Base-by-base conservation (phyloP, 2,888 invertebrate species). In the Polyploca ridens region DNA sequence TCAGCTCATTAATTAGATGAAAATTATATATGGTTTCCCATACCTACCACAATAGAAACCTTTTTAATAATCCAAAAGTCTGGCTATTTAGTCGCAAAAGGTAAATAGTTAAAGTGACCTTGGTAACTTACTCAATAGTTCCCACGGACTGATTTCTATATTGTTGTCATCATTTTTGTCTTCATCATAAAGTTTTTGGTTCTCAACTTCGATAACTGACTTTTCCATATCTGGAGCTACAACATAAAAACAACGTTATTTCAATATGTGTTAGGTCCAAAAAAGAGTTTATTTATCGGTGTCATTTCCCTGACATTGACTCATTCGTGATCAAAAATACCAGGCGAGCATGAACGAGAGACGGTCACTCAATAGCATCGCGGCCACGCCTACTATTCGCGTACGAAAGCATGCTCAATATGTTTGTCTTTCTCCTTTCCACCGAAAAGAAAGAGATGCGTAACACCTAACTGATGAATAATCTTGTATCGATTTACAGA, bases 81-180 rank as follows among this genome's bases (percentile, higher is more conserved):
- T 10, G 14, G 14, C 3, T 14, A 14, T 44, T 44, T 14, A n/a
- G n/a, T 46, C 1, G 7, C 13, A 14, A 44, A 14, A 14, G 13
- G 4, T 44, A 44, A 14, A 7, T 14, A 44, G 14, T 10, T 46
- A 3, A 46, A 46, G 5, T 10, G 46, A 7, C 10, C n/a, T n/a
- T 46, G 46, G 6, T 5, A 46, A 78, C 84, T 79, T 74, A 85
- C 85, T 70, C 7, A 85, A 70, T 54, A 76, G 67, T 60, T 71
- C 78, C 77, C 77, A 84, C 16, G 71, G 65, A 66, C 72, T 78
- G 49, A 64, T 58, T 65, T 76, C 71, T 7, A 69, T 16, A 49
- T 62, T 58, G 35, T 62, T 64, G 64, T 62, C 33, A 5, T 62
- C 58, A 49, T 46, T 64, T 11, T 66, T 62, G 7, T 71, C 49